Conservation (phyloP, 1,140 invertebrate species). For the Eurytemora carolleeae region DNA sequence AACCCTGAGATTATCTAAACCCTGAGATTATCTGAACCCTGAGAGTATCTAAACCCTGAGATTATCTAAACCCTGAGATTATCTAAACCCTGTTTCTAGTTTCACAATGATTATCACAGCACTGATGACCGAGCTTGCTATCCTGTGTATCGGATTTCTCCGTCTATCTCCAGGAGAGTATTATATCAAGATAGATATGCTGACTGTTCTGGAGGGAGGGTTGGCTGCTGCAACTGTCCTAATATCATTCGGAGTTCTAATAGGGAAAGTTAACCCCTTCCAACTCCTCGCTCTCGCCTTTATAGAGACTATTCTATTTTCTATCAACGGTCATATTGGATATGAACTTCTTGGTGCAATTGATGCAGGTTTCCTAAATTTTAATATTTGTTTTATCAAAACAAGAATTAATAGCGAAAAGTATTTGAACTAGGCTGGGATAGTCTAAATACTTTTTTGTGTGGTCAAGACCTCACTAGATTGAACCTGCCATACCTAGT, state of each 20-base stretch:
- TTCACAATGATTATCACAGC: slow-evolving; percentile 29
- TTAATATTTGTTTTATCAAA: no score
- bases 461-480: no score
- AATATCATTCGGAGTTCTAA: slow-evolving; percentile 32
- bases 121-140: slow-evolving; percentile 21
- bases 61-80: no score
- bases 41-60: no score
- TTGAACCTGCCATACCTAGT: no score
- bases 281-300: slow-evolving; percentile 30
- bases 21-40: no score
- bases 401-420: no score
- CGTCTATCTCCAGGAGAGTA: slow-evolving; percentile 16
- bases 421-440: no score
- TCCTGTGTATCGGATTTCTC: slow-evolving; percentile 21
- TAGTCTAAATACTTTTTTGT: no score
- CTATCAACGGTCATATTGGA: slow-evolving; percentile 28
- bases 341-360: slow-evolving; percentile 25
- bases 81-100: no score
- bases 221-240: slow-evolving; percentile 31
- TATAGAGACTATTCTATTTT: slow-evolving; percentile 27
- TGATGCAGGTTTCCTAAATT: background rate
- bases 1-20: no score
- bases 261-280: slow-evolving; percentile 30
- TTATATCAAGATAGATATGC: slow-evolving; percentile 17
- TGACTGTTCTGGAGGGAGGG: slow-evolving; percentile 29